phyloP scores from a whole-genome alignment of 2,113 vertebrate genomes.

The Ochotona princeps region DNA sequence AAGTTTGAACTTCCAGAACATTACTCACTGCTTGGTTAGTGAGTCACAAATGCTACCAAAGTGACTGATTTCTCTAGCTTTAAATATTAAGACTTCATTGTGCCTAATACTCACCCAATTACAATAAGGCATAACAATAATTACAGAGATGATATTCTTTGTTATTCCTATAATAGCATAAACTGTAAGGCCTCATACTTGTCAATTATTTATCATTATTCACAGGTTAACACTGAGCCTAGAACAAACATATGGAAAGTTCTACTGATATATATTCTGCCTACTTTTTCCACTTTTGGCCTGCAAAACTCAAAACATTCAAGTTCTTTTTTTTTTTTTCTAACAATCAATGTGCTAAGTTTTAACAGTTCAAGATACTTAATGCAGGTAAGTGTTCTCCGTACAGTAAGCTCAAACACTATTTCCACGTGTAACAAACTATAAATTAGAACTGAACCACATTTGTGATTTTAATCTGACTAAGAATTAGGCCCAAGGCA shows the following conservation, averaged over 20 bases:
- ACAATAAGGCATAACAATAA: background rate
- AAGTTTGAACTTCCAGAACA: slow-evolving; percentile 57
- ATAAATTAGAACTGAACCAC: slow-evolving; percentile 42
- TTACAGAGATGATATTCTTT: background rate
- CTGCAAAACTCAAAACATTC: slow-evolving; percentile 25
- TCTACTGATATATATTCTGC: background rate
- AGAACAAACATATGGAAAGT: background rate
- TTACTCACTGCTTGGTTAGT: slow-evolving; percentile 15
- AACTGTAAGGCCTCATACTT: background rate
- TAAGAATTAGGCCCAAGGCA: slow-evolving; percentile 54
- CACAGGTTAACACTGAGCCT: background rate
- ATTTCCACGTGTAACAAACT: slow-evolving; percentile 33
- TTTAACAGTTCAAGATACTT: slow-evolving; percentile 55
- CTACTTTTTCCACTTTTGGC: background rate
- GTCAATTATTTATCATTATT: background rate
- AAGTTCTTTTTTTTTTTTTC: slow-evolving; percentile 14
- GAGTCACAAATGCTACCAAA: slow-evolving; percentile 48
- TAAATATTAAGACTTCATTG: slow-evolving; percentile 43
- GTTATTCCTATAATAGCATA: background rate
- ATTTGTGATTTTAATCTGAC: slow-evolving; percentile 73
- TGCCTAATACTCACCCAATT: background rate
- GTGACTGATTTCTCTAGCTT: slow-evolving; percentile 21
- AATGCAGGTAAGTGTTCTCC: background rate
- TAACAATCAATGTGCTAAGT: slow-evolving; percentile 28
- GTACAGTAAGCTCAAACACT: background rate